Evolutionary conservation across 2,888 invertebrate genomes (phyloP).

Genomic region (Limenitis camilla): DNA sequence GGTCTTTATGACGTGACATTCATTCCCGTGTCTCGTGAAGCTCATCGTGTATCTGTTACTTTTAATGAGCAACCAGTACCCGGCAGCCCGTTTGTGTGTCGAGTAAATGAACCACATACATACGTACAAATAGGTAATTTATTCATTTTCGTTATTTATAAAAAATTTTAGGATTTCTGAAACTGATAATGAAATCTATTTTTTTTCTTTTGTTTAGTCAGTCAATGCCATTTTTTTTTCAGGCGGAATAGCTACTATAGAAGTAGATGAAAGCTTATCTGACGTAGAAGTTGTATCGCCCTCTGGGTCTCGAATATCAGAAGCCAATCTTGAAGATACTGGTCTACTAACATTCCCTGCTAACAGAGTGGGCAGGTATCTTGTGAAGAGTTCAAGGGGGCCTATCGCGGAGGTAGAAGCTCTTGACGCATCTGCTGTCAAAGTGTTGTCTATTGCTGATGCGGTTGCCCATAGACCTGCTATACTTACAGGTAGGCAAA

Average conservation of each 20-base stretch:
- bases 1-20: slow-evolving; percentile 95
- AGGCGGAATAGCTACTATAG: slow-evolving; percentile 76
- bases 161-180: not conserved
- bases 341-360: slow-evolving; percentile 85
- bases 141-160: not conserved
- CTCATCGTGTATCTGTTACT: slow-evolving; percentile 94
- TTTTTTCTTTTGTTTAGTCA: not conserved
- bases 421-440: slow-evolving; percentile 83
- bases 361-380: slow-evolving; percentile 82
- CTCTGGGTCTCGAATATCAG: slow-evolving; percentile 76
- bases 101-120: slow-evolving; percentile 81
- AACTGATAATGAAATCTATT: not conserved
- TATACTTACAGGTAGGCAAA: slow-evolving; percentile 78
- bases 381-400: slow-evolving; percentile 71
- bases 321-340: slow-evolving; percentile 73
- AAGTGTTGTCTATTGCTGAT: slow-evolving; percentile 83
- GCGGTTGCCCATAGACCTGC: slow-evolving; percentile 87
- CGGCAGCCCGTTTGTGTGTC: slow-evolving; percentile 92
- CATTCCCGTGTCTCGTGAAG: slow-evolving; percentile 89
- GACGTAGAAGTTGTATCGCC: slow-evolving; percentile 81
- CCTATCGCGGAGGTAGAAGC: slow-evolving; percentile 79
- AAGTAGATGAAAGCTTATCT: slow-evolving; percentile 75
- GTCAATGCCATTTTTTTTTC: not conserved
- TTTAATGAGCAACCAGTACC: slow-evolving; percentile 94
- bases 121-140: slow-evolving; percentile 79